Evolutionary conservation across 2,113 vertebrate genomes (phyloP), one percentile per base, ranked within the genome.

Genomic region (Mesembrinibis cayennensis): DNA sequence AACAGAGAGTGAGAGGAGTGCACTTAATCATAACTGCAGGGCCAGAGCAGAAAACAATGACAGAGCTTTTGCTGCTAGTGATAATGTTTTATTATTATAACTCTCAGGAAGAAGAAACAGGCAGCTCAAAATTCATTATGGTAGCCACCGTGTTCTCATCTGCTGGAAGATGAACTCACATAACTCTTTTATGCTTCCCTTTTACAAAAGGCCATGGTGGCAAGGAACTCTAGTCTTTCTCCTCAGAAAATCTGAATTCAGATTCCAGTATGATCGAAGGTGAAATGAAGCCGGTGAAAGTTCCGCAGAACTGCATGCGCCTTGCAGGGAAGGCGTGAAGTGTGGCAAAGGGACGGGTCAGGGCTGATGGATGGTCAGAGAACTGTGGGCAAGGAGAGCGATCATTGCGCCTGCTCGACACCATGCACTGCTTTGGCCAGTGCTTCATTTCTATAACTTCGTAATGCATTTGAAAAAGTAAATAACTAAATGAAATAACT

Each of bases 11-110:
- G 67, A 96, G 90, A 87, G 36, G 66, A 89, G 74, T 9, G 27
- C 71, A 87, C 89, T 98, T 97, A 95, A 98, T 98, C 96, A 96
- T 97, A 95, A 93, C 97, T 96, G 44, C 94, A 91, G 96, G 91
- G 71, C 93, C 71, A 82, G 90, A 87, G 6, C 55, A 45, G 94
- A 95, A 96, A 97, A 90, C 95, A 96, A 45, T 95, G 96, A 97
- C 93, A 95, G 85, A 97, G 93, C 77, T 95, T 95, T 97, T 97
- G 73, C 90, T 94, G 84, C 94, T 97, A 91, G 80, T 93, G 97
- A 59, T 44, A 44, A 91, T 94, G 66, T 96, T 97, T 98, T 96
- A 90, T 95, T 93, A 73, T 86, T 97, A 94, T 91, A 97, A 93
- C 67, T 96, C 95, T 62, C 44, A 72, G 78, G 88, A 78, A 94